Evolutionary conservation across 2,888 invertebrate species (phyloP).

Genomic region (Drosophila dives): DNA sequence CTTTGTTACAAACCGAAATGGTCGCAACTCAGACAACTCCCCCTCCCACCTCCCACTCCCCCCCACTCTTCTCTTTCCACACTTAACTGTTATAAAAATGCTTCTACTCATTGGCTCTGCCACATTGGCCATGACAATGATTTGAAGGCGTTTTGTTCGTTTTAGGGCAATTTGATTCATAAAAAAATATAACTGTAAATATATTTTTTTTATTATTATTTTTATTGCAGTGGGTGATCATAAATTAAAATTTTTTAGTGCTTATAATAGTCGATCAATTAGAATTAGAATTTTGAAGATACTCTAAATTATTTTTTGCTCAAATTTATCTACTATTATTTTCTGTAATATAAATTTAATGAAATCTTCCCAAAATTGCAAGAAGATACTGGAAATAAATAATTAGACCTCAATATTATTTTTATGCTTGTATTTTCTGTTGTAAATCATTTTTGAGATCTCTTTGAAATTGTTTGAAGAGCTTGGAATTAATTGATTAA

Average conservation of each 20-base stretch:
- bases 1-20: constrained; percentile 46
- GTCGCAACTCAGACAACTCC: constrained; percentile 10
- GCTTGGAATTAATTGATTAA: neutral
- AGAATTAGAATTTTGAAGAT: neutral
- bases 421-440: neutral
- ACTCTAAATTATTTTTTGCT: neutral
- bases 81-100: neutral
- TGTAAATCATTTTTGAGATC: neutral
- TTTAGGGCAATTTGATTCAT: constrained; percentile 9
- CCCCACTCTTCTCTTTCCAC: too few species aligned
- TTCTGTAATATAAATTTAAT: neutral
- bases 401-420: neutral
- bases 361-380: neutral
- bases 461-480: neutral
- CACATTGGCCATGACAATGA: constrained; percentile 2
- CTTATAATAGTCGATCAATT: neutral
- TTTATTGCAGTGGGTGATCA: neutral
- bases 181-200: neutral
- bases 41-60: neutral
- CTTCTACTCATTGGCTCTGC: neutral
- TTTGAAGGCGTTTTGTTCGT: constrained; percentile 3
- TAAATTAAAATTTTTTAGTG: neutral
- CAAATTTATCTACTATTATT: neutral
- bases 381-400: neutral
- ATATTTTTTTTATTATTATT: constrained; percentile 1